Evolutionary conservation across 2,113 vertebrate species (phyloP).

Genomic region (Chloebia gouldiae): DNA sequence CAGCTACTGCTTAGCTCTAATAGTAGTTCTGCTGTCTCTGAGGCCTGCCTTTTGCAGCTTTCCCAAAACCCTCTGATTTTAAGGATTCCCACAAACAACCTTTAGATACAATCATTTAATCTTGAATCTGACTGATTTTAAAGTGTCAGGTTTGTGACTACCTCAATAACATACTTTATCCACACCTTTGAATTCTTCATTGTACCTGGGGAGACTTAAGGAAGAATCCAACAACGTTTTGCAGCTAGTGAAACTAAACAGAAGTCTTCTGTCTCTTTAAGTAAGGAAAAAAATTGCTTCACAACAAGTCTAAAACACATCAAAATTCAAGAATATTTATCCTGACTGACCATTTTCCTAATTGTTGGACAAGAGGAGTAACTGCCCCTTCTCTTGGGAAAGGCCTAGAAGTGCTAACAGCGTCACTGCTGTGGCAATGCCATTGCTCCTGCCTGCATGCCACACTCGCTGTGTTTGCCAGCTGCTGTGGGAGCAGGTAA

Average conservation of each 20-base stretch:
- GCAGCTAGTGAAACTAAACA: background rate
- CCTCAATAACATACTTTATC: background rate
- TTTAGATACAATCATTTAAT: background rate
- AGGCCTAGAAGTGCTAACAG: background rate
- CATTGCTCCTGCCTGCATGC: accelerated
- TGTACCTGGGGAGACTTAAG: background rate
- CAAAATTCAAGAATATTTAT: background rate
- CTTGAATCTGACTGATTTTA: background rate
- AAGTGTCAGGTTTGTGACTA: background rate
- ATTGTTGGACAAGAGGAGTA: background rate
- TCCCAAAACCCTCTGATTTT: too few relatives aligned
- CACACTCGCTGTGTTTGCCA: accelerated
- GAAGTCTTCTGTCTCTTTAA: background rate
- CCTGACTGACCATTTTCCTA: background rate
- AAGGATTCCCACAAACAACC: background rate
- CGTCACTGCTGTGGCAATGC: background rate
- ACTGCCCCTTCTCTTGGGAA: background rate
- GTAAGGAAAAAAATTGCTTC: background rate
- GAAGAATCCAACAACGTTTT: background rate
- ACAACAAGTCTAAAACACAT: background rate
- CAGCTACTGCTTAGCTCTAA: too few relatives aligned
- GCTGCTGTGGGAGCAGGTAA: background rate
- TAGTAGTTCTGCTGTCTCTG: too few relatives aligned
- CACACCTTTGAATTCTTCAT: background rate
- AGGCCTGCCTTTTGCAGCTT: too few relatives aligned